These are phyloP conservation scores for Sorex fumeus DNA, from an alignment of 2,113 vertebrate species.

Conservation along the genomic window DNA sequence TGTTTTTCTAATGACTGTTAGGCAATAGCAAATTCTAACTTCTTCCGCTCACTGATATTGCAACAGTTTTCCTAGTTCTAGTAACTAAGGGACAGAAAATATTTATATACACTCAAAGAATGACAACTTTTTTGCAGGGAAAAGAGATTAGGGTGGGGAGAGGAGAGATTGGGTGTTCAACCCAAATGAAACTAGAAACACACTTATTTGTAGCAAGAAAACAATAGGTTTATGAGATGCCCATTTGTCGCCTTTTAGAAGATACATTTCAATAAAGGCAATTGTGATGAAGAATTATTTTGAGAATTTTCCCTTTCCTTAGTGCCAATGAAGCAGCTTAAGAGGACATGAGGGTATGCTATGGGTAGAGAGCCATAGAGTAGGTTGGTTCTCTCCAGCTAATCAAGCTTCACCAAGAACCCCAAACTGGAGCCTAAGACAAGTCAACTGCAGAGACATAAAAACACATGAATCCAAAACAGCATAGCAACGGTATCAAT, in stretches of 20 bases:
- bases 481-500: neutral
- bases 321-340: neutral
- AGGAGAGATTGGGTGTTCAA: too few species aligned
- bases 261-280: neutral
- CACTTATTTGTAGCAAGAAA: neutral
- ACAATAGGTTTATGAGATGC: neutral
- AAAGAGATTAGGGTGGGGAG: neutral
- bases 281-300: neutral
- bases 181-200: neutral
- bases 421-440: neutral
- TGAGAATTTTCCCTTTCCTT: neutral
- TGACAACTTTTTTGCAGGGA: neutral
- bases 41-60: neutral
- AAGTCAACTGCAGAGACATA: neutral
- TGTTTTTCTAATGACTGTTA: neutral
- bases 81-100: neutral
- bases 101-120: neutral
- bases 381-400: neutral
- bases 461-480: neutral
- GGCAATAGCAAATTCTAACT: constrained; percentile 22
- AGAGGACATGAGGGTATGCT: neutral
- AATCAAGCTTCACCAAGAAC: neutral
- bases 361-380: neutral
- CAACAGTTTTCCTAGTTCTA: constrained; percentile 14
- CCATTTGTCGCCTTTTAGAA: neutral